Evolutionary conservation across 1,140 invertebrate species (phyloP).

Genomic region (Bilobella aurantiaca): DNA sequence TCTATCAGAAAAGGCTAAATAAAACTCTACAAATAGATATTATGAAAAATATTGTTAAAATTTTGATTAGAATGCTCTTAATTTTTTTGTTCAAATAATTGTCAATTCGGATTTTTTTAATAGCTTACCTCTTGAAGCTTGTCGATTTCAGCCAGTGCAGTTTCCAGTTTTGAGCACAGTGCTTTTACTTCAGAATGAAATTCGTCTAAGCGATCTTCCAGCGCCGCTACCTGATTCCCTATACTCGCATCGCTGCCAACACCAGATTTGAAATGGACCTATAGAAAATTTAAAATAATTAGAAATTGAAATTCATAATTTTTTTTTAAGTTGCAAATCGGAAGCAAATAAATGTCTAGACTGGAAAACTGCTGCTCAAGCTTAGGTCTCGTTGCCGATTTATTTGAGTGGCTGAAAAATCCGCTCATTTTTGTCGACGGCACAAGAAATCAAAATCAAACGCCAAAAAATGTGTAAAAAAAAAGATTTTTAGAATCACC

Average conservation of each 20-base stretch:
- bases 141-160: constrained; percentile 72
- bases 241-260: constrained; percentile 67
- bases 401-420: no score
- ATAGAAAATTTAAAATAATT: constrained; percentile 27
- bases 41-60: no score
- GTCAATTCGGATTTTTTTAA: not conserved
- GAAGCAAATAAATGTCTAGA: no score
- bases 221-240: constrained; percentile 55
- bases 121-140: constrained; percentile 60
- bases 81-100: not conserved
- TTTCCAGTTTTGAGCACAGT: constrained; percentile 60
- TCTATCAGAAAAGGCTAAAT: no score
- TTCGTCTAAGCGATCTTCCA: constrained; percentile 56
- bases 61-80: no score
- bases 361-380: no score
- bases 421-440: no score
- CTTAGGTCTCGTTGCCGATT: no score
- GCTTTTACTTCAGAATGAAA: constrained; percentile 55
- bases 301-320: not conserved
- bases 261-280: constrained; percentile 78
- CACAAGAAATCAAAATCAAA: no score
- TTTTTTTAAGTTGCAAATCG: no score
- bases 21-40: not conserved
- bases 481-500: constrained; percentile 44
- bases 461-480: no score